phyloP scores from a whole-genome alignment of 2,797 vertebrate species.

The Mus caroli region DNA sequence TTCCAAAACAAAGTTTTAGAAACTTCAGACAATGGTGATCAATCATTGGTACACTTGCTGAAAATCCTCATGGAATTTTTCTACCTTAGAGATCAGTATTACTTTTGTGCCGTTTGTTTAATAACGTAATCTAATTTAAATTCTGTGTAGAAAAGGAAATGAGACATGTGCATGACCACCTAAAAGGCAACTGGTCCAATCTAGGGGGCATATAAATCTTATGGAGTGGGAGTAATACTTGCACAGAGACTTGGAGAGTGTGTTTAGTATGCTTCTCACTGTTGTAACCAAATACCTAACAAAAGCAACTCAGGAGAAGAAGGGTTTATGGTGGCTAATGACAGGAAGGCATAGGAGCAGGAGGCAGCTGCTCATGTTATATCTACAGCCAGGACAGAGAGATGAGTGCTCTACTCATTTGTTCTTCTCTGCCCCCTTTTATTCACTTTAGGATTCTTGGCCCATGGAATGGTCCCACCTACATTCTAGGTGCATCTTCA shows the following conservation, averaged over 20 bases:
- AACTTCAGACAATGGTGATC: neutral
- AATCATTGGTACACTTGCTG: neutral
- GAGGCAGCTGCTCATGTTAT: neutral
- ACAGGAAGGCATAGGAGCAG: neutral
- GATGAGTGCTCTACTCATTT: neutral
- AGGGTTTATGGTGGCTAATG: neutral
- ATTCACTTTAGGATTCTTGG: neutral
- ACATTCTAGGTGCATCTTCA: neutral
- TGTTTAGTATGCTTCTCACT: neutral
- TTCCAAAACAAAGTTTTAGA: neutral
- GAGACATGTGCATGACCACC: neutral
- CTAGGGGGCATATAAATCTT: neutral
- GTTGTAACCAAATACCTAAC: neutral
- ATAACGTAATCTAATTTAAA: neutral
- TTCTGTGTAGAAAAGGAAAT: neutral
- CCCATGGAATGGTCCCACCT: neutral
- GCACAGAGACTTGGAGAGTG: neutral
- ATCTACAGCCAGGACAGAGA: neutral
- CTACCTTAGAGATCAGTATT: neutral
- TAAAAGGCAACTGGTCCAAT: neutral
- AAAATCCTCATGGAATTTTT: neutral
- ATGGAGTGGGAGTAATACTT: neutral
- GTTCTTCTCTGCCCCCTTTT: neutral
- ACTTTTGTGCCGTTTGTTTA: conserved; percentile 6
- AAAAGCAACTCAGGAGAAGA: too few relatives aligned